Conservation (phyloP, 1,140 invertebrate genomes). For the Microplitis mediator region DNA sequence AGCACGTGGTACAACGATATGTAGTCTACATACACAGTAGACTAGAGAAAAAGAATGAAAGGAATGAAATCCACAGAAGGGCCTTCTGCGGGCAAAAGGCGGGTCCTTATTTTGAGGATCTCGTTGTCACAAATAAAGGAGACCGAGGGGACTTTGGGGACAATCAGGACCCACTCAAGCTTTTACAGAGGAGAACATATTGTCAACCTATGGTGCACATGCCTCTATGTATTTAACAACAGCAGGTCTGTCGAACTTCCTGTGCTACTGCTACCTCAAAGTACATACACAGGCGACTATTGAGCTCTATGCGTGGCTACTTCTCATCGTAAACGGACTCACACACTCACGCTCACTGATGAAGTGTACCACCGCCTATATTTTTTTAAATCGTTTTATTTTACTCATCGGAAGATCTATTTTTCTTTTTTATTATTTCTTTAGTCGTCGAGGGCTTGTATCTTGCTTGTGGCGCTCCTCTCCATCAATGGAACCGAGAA, state of each 20-base stretch:
- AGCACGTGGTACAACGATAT: neutral
- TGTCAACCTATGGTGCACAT: slow-evolving; percentile 46
- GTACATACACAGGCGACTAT: no score
- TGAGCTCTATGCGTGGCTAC: no score
- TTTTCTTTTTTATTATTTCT: neutral
- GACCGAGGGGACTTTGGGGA: slow-evolving; percentile 1
- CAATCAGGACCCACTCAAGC: slow-evolving; percentile 33
- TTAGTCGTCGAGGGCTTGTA: neutral
- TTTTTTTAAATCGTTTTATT: slow-evolving; percentile 8
- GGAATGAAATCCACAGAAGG: slow-evolving; percentile 10
- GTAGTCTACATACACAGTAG: neutral
- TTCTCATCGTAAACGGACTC: no score
- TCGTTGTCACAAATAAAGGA: neutral
- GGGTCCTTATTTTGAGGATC: neutral
- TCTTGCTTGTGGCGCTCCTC: neutral
- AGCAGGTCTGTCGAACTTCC: slow-evolving; percentile 50
- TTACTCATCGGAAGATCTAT: slow-evolving; percentile 13
- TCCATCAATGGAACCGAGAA: slow-evolving; percentile 34
- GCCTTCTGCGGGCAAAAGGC: slow-evolving; percentile 23
- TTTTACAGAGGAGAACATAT: slow-evolving; percentile 34
- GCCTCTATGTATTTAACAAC: slow-evolving; percentile 34
- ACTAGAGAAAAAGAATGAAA: neutral
- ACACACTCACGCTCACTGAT: no score
- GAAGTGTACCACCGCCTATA: neutral
- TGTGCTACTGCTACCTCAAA: slow-evolving; percentile 25